A percentile compares a stretch with the other conserved stretches of the same genome.
phyloP scores from a whole-genome alignment of 1,140 invertebrate species.

The Magallana angulata region DNA sequence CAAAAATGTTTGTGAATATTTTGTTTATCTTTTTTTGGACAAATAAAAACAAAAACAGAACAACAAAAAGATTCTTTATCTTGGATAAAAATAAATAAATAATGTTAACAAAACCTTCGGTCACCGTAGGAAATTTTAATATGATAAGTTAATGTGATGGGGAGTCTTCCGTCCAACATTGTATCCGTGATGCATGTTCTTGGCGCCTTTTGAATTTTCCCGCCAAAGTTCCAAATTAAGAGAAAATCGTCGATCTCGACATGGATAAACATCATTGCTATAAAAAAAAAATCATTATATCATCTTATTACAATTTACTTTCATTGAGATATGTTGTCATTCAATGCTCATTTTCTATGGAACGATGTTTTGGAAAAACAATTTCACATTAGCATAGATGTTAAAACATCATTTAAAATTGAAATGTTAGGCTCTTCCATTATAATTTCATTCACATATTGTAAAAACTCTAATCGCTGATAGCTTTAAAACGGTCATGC shows the following conservation, averaged over 20 bases:
- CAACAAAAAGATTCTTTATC: neutral
- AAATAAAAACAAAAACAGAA: neutral
- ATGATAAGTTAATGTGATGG: neutral
- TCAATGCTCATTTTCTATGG: too few species aligned
- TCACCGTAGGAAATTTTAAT: neutral
- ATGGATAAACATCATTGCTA: neutral
- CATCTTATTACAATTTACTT: too few species aligned
- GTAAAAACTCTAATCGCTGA: too few species aligned
- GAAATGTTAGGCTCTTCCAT: too few species aligned
- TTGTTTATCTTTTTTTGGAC: neutral
- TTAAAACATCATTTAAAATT: too few species aligned
- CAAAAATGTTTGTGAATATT: neutral
- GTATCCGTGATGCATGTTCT: neutral
- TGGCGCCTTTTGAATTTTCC: neutral
- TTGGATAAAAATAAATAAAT: neutral
- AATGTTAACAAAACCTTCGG: neutral
- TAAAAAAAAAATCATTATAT: neutral
- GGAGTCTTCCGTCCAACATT: neutral
- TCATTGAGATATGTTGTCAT: too few species aligned
- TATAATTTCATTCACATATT: too few species aligned
- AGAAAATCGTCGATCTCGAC: neutral
- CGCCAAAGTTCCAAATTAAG: neutral
- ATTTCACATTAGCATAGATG: too few species aligned
- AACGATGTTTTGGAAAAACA: too few species aligned
- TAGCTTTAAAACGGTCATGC: too few species aligned